phyloP scores from a whole-genome alignment of 2,888 invertebrate genomes.

The Xestia xanthographa region DNA sequence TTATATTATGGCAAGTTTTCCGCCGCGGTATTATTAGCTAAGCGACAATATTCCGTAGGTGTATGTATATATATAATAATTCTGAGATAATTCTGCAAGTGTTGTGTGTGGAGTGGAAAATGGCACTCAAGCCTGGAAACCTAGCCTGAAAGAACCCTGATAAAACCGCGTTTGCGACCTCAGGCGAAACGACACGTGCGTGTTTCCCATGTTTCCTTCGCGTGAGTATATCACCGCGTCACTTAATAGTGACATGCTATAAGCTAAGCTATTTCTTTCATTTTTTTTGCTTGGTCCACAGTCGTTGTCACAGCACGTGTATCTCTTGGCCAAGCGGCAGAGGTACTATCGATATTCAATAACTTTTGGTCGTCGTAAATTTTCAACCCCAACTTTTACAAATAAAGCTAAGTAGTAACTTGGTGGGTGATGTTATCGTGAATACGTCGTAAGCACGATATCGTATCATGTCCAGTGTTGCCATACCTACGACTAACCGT shows the following conservation, averaged over 20 bases:
- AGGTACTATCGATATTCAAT: background rate
- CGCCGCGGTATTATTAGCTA: background rate
- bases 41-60: background rate
- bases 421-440: slow-evolving; percentile 36
- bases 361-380: background rate
- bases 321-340: background rate
- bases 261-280: background rate
- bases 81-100: background rate
- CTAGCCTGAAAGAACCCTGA: too few relatives aligned
- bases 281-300: background rate
- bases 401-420: slow-evolving; percentile 44
- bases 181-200: background rate
- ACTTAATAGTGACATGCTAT: background rate
- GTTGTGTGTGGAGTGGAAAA: background rate
- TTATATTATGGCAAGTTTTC: background rate
- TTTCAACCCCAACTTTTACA: slow-evolving; percentile 1
- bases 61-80: too few relatives aligned
- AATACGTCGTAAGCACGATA: slow-evolving; percentile 35
- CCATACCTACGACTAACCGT: slow-evolving; percentile 30
- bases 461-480: slow-evolving; percentile 29
- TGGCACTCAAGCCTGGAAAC: background rate
- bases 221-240: accelerated
- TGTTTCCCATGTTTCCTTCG: background rate
- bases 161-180: background rate
- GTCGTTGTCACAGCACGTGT: background rate